Evolutionary conservation across 2,797 vertebrate genomes (phyloP).

Genomic region (Coregonus suidteri): DNA sequence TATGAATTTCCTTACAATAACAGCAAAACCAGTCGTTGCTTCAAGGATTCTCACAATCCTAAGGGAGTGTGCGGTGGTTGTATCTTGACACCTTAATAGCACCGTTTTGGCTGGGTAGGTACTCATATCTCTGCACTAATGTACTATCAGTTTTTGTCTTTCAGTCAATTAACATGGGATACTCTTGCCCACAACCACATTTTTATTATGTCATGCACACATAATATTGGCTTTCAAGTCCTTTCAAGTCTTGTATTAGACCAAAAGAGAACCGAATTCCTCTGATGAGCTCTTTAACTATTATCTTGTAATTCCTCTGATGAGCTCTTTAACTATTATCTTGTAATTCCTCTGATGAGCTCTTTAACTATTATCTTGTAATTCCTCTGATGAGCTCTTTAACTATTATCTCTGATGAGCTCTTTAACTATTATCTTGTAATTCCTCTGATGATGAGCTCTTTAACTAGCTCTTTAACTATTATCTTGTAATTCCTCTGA

Average conservation of each 20-base stretch:
- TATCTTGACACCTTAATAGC: background rate
- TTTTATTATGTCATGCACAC: background rate
- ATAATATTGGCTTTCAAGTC: constrained; percentile 21
- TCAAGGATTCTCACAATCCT: background rate
- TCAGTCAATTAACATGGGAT: background rate
- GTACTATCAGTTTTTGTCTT: background rate
- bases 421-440: background rate
- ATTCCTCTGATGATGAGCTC: background rate
- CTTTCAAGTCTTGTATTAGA: constrained; percentile 7
- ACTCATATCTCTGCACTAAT: background rate
- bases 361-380: constrained; percentile 3
- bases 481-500: constrained; percentile 6
- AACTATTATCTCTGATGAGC: background rate
- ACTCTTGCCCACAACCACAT: no score
- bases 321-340: background rate
- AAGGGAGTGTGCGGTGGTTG: background rate
- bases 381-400: constrained; percentile 9
- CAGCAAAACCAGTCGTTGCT: background rate
- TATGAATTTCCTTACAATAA: background rate
- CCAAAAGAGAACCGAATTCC: background rate
- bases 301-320: constrained; percentile 16
- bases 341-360: constrained; percentile 1
- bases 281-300: background rate
- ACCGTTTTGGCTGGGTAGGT: background rate
- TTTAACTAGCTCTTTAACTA: no score